Percentiles rank a stretch among this genome's conserved stretches.
Conservation (phyloP, 2,113 vertebrate species). For the Malaclemys terrapin region DNA sequence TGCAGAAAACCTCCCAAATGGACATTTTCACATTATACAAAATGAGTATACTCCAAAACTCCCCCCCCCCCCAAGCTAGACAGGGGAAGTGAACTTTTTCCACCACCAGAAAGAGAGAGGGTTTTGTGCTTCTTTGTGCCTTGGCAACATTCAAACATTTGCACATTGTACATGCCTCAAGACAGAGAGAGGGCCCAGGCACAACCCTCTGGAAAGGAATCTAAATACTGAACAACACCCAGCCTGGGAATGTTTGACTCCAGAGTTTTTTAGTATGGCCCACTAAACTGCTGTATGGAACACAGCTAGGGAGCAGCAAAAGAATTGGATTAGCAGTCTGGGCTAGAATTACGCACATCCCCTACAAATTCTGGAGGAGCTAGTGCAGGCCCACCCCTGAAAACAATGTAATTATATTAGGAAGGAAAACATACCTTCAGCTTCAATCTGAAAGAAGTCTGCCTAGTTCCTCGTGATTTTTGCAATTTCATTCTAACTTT, state of each 20-base stretch:
- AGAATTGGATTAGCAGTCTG: neutral
- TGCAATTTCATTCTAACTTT: no score
- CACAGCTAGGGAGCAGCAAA: neutral
- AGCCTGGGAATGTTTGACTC: neutral
- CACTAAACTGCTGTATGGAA: no score
- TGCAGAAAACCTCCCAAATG: neutral
- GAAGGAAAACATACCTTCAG: neutral
- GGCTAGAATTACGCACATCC: neutral
- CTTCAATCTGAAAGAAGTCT: neutral
- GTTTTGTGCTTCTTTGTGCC: neutral
- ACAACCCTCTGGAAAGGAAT: neutral
- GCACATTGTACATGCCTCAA: neutral
- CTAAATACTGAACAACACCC: neutral
- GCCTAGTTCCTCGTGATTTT: neutral
- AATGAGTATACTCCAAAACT: neutral
- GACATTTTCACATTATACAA: neutral
- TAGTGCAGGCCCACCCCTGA: neutral
- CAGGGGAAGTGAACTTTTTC: neutral
- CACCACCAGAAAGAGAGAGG: neutral
- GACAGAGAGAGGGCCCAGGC: neutral
- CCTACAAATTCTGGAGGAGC: neutral
- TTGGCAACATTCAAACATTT: neutral
- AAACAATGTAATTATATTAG: neutral
- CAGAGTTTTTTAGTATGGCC: neutral
- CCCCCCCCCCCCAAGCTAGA: neutral